A percentile compares a stretch with the other conserved stretches of the same genome.
These are phyloP conservation scores for Lates japonicus DNA, from an alignment of 2,797 vertebrate genomes.

Conservation along the genomic window DNA sequence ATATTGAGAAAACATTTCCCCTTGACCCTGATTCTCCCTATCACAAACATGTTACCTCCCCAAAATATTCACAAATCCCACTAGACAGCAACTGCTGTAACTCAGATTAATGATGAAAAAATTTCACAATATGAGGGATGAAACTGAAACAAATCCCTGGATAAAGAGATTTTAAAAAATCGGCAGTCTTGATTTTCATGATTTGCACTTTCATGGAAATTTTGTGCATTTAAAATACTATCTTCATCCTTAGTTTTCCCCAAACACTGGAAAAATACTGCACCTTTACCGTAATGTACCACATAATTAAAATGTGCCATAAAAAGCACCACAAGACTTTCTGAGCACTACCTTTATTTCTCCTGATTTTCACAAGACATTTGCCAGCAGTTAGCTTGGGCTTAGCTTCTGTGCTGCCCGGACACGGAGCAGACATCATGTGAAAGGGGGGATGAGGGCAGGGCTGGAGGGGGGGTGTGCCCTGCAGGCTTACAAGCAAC, in stretches of 20 bases:
- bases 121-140: not conserved
- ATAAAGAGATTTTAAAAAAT: not conserved
- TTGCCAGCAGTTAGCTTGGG: slow-evolving; percentile 18
- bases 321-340: not conserved
- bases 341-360: slow-evolving; percentile 9
- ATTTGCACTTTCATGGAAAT: not conserved
- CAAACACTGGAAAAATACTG: not conserved
- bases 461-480: slow-evolving; percentile 21
- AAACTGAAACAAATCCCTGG: slow-evolving; percentile 5
- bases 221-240: not conserved
- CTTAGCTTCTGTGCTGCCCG: slow-evolving; percentile 19
- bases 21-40: slow-evolving; percentile 8
- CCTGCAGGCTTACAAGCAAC: slow-evolving; percentile 70
- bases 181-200: not conserved
- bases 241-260: not conserved
- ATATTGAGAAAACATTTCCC: slow-evolving; percentile 16
- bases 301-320: not conserved
- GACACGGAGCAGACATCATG: slow-evolving; percentile 34
- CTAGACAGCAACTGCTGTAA: not conserved
- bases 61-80: slow-evolving; percentile 10
- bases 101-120: slow-evolving; percentile 15
- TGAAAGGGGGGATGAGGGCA: slow-evolving; percentile 3
- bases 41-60: not conserved
- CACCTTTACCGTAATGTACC: not conserved
- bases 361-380: slow-evolving; percentile 18